Percentiles rank a stretch among this genome's conserved stretches.
Evolutionary conservation across 2,888 invertebrate genomes (phyloP).

Genomic region (Tanytarsus gracilentus): DNA sequence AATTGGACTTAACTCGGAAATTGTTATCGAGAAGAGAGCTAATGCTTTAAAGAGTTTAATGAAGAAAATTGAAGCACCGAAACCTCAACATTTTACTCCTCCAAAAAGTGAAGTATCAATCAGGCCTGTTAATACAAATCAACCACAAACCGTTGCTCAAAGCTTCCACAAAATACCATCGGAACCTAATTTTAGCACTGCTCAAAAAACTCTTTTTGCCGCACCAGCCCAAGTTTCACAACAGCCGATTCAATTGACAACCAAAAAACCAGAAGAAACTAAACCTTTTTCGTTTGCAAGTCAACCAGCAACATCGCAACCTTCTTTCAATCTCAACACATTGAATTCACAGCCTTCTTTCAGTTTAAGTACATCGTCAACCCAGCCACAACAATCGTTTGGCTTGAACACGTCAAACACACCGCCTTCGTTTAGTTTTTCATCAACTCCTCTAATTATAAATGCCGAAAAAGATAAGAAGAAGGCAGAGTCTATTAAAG

Average conservation of each 20-base stretch:
- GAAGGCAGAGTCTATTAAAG: not conserved
- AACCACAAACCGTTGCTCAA: too few relatives aligned
- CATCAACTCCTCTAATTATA: not conserved
- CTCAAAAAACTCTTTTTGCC: not conserved
- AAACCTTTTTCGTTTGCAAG: too few relatives aligned
- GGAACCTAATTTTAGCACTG: not conserved
- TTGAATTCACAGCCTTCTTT: not conserved
- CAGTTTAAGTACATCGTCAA: not conserved
- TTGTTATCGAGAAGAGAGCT: constrained; percentile 39
- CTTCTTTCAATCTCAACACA: not conserved
- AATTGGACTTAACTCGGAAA: constrained; percentile 40
- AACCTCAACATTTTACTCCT: not conserved
- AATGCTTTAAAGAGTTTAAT: constrained; percentile 30
- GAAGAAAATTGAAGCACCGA: not conserved
- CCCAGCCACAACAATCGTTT: not conserved
- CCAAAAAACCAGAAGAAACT: too few relatives aligned
- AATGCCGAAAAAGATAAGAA: constrained; percentile 2
- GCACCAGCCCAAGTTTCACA: not conserved
- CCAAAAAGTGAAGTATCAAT: not conserved
- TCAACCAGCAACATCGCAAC: too few relatives aligned
- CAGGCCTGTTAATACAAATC: not conserved
- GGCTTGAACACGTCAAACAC: not conserved
- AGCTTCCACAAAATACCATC: too few relatives aligned
- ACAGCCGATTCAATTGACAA: not conserved
- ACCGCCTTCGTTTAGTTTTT: not conserved